Percentiles rank a stretch among this genome's conserved stretches.
These are phyloP conservation scores for Morpho deidamia DNA, from an alignment of 2,888 invertebrate genomes.

Conservation along the genomic window DNA sequence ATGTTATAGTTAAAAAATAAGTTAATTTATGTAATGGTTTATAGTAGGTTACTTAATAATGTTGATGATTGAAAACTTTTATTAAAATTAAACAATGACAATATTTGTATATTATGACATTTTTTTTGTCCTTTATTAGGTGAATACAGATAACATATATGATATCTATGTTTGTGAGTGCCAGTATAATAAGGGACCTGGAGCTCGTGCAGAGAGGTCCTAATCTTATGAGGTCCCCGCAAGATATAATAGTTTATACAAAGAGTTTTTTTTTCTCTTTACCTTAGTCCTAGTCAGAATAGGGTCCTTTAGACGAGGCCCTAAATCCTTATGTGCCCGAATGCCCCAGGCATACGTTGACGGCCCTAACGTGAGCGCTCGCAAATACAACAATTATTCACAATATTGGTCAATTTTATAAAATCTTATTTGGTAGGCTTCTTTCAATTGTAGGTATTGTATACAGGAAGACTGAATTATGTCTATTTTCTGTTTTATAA, in stretches of 20 bases:
- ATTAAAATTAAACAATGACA: constrained; percentile 10
- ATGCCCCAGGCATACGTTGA: no score
- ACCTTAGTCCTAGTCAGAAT: no score
- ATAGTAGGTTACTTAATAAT: constrained; percentile 6
- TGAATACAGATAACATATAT: no score
- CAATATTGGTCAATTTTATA: constrained; percentile 29
- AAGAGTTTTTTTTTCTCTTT: no score
- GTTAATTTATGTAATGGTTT: constrained; percentile 5
- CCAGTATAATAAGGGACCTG: no score
- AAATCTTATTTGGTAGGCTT: constrained; percentile 20
- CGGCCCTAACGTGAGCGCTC: background rate
- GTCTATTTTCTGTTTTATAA: constrained; percentile 15
- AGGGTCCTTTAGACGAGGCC: no score
- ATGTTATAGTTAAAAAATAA: background rate
- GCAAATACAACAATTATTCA: background rate
- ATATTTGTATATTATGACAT: constrained; percentile 7
- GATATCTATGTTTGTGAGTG: background rate
- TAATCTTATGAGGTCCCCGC: no score
- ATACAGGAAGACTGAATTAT: constrained; percentile 42
- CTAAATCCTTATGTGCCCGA: no score
- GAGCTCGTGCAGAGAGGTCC: no score
- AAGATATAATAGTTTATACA: no score
- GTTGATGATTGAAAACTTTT: constrained; percentile 8
- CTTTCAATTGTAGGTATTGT: constrained; percentile 26
- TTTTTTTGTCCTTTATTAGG: background rate